phyloP scores from a whole-genome alignment of 2,888 invertebrate species.

The Oligia latruncula region DNA sequence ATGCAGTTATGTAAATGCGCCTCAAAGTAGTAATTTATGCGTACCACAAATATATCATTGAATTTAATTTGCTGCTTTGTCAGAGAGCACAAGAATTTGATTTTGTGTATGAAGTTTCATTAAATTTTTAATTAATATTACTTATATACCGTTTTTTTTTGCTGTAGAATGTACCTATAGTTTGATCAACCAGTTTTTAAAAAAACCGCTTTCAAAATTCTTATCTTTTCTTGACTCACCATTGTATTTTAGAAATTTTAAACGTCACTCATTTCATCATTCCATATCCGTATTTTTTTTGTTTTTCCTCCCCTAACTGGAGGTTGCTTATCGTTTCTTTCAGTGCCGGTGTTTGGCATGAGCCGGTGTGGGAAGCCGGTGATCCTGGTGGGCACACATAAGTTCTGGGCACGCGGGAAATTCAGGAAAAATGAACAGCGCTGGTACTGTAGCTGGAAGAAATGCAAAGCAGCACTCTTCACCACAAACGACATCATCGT shows the following conservation, averaged over 20 bases:
- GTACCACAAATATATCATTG: background rate
- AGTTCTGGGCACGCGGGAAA: constrained; percentile 60
- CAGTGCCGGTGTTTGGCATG: constrained; percentile 71
- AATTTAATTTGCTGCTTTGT: background rate
- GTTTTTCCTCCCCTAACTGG: constrained; percentile 32
- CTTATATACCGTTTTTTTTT: background rate
- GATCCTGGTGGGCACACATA: constrained; percentile 72
- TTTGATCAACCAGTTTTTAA: background rate
- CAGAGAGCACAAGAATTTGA: background rate
- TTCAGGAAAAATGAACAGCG: constrained; percentile 26
- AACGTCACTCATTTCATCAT: background rate
- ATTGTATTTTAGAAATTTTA: background rate
- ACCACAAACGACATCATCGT: constrained; percentile 74
- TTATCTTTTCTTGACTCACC: background rate
- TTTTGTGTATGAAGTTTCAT: constrained; percentile 1
- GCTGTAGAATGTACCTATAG: background rate
- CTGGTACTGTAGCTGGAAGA: constrained; percentile 70
- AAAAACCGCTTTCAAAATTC: background rate
- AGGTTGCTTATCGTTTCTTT: constrained; percentile 54
- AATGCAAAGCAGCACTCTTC: constrained; percentile 71
- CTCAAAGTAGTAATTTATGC: background rate
- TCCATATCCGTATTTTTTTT: constrained; percentile 17
- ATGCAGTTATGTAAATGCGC: background rate
- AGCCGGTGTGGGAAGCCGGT: constrained; percentile 66
- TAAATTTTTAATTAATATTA: constrained; percentile 9